Evolutionary conservation across 2,113 vertebrate genomes (phyloP), one percentile per base, ranked within the genome.

Genomic region (Fulmarus glacialis): DNA sequence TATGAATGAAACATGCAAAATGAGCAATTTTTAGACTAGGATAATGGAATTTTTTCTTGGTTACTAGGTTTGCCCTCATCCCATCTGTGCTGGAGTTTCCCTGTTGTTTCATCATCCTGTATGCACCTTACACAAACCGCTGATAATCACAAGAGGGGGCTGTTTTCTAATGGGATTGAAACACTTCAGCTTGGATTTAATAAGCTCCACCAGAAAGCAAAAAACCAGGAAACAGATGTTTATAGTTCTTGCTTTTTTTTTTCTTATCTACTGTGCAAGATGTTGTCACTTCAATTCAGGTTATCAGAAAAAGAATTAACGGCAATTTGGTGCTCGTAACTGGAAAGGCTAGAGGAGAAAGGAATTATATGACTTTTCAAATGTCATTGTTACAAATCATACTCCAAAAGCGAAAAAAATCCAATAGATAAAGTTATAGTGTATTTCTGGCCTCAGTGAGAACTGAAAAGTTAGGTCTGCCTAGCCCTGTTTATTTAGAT

Each of bases 61-160:
- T 89, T 85, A 78, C 67, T 42, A 15, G n/a, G 83, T 81, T 94
- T 70, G 10, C 48, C 21, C 11, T 70, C 72, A 26, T 53, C 22
- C 30, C 40, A 32, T 29, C 34, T 58, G 6, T 56, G 59, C 48
- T 42, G 42, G 20, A 19, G 15, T 82, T 88, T 62, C 75, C 26
- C 11, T 11, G 27, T 22, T 55, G 64, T 30, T 93, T 63, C 9
- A 24, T 73, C 75, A 86, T 70, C 40, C 29, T 40, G 6, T 9
- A 29, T 2, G 20, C 38, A 32, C 1, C 0, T 59, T 68, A n/a
- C 36, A 68, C 58, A 90, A 71, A 48, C 36, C 40, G 6, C 85
- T n/a, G 36, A 96, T 95, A 19, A 52, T 91, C 98, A 98, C 97
- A 96, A 98, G 98, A 92, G 94, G 98, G 98, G 8, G 97, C 98